A percentile compares a stretch with the other conserved stretches of the same genome.
These are phyloP conservation scores for Mus musculus DNA, from an alignment of 2,113 vertebrate species.

Conservation along the genomic window DNA sequence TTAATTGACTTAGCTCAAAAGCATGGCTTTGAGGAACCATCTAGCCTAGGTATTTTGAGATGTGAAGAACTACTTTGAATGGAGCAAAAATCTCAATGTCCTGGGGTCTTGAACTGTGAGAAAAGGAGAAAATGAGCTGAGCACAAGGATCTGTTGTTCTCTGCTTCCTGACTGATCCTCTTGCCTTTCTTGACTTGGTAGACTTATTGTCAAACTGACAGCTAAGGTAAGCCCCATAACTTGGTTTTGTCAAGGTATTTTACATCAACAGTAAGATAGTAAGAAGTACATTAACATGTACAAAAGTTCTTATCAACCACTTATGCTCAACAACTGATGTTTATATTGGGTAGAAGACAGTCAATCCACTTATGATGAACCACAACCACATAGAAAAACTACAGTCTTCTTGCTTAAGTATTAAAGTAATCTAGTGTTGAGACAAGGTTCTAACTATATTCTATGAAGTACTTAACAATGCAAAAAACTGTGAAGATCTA, in stretches of 20 bases:
- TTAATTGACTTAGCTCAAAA: not conserved
- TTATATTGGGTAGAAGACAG: not conserved
- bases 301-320: not conserved
- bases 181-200: not conserved
- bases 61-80: not conserved
- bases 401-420: not conserved
- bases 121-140: not conserved
- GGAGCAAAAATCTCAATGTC: too few species aligned
- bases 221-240: not conserved
- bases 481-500: not conserved
- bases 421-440: not conserved
- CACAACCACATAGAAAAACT: not conserved
- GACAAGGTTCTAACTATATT: not conserved
- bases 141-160: not conserved
- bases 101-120: too few species aligned
- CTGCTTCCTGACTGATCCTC: not conserved
- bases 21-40: not conserved
- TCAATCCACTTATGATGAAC: not conserved
- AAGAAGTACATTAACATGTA: not conserved
- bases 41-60: too few species aligned
- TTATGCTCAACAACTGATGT: not conserved
- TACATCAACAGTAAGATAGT: not conserved
- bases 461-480: not conserved
- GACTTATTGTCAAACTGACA: not conserved
- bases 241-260: not conserved